These are phyloP conservation scores for Lepilemur septentrionalis DNA, from an alignment of 2,797 vertebrate species.

Conservation along the genomic window DNA sequence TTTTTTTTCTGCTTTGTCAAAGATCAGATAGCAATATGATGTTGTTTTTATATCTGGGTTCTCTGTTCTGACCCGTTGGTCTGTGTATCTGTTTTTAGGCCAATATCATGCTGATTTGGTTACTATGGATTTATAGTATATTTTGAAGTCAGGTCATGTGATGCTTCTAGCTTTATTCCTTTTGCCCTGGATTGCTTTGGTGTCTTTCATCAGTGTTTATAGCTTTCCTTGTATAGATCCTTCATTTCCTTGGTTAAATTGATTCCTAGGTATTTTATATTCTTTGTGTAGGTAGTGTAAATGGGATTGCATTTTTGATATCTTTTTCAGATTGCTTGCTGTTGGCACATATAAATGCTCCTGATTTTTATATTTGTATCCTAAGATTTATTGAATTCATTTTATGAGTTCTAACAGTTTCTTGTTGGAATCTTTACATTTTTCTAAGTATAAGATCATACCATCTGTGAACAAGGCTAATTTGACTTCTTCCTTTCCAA, in stretches of 20 bases:
- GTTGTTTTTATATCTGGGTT: too few species aligned
- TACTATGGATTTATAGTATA: neutral
- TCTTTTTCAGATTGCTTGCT: neutral
- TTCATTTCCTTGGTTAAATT: neutral
- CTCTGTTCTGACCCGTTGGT: neutral
- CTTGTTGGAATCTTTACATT: neutral
- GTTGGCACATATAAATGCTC: neutral
- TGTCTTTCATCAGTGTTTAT: neutral
- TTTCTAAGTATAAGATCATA: neutral
- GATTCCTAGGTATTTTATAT: neutral
- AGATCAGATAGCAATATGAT: too few species aligned
- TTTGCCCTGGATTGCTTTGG: neutral
- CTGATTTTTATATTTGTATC: neutral
- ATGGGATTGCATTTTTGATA: neutral
- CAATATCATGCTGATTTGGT: neutral
- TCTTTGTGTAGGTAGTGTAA: neutral
- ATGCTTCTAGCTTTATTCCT: neutral
- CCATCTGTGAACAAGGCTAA: neutral
- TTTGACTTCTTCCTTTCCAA: neutral
- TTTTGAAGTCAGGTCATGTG: neutral
- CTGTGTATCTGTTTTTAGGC: neutral
- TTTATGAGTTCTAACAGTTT: neutral
- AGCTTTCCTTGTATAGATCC: neutral
- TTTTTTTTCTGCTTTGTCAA: too few species aligned
- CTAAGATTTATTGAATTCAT: neutral